Base-by-base conservation (phyloP, 2,888 invertebrate genomes). In the Amblyjoppa fuscipennis region DNA sequence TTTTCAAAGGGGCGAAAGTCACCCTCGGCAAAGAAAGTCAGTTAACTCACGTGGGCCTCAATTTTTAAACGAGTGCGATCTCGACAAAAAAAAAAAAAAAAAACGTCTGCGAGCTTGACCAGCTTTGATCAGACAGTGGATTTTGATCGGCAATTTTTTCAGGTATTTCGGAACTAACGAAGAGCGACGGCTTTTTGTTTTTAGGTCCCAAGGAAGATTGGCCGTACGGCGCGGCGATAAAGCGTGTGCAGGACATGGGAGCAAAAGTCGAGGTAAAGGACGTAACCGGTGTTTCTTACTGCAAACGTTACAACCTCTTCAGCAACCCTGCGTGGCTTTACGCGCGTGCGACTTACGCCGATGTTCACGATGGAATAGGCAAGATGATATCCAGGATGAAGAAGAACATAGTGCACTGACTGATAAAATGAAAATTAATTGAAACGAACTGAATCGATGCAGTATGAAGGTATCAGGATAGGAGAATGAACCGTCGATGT, bases 251-350 rank as follows among this genome's bases (percentile, higher is more conserved):
- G 84, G 87, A 93, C n/a, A 94, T 95, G 94, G 95, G 95, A 2
- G 95, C 95, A 20, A 94, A 92, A 9, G 64, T 93, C 11, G 93
- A 94, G 83, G 87, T 93, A 84, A 90, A 93, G 91, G 91, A 91
- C 85, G 94, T 94, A 2, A 92, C 93, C 77, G 95, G 95, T 82
- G 92, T 94, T 7, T 93, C 94, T 61, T 91, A 94, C 49, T 95
- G 95, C 90, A 91, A 91, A 20, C 92, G 93, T n/a, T 94, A 95
- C 90, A 94, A 94, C 71, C 91, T 96, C 28, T 94, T 95, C 9
- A 95, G 95, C 13, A 95, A 95, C n/a, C 95, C 96, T 5, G 96
- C 95, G 0, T 96, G 94, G 92, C 95, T 96, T 95, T 95, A 95
- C 87, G 93, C 94, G 53, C 45, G 53, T 6, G 95, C 94, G 0